A percentile compares a stretch with the other conserved stretches of the same genome.
These are phyloP conservation scores for Macropis europaea DNA, from an alignment of 2,888 invertebrate genomes.

Conservation along the genomic window DNA sequence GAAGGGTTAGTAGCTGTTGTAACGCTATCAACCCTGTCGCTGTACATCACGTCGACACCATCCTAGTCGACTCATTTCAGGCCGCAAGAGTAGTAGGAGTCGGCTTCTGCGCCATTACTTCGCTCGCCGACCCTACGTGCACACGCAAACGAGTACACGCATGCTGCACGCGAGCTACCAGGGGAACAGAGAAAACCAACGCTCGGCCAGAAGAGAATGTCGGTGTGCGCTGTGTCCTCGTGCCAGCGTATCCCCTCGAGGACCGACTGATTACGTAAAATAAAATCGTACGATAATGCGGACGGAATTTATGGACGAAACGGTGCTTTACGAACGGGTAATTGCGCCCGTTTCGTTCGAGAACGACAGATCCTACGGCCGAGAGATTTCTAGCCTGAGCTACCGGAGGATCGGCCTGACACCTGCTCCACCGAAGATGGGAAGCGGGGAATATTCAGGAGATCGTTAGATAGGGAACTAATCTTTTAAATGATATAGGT, in stretches of 20 bases:
- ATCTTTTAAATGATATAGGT: too few relatives aligned
- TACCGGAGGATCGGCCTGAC: too few relatives aligned
- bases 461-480: too few relatives aligned
- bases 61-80: constrained; percentile 77
- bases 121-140: constrained; percentile 60
- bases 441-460: too few relatives aligned
- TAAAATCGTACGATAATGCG: constrained; percentile 50
- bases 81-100: constrained; percentile 71
- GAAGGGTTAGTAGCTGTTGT: constrained; percentile 79
- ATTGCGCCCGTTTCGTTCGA: constrained; percentile 35
- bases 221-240: constrained; percentile 40
- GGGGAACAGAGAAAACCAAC: constrained; percentile 18
- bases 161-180: constrained; percentile 55
- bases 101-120: constrained; percentile 77
- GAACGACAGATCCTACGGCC: too few relatives aligned
- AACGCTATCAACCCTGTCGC: constrained; percentile 80
- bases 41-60: constrained; percentile 80
- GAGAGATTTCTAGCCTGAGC: too few relatives aligned
- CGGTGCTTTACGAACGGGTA: constrained; percentile 29
- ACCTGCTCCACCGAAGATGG: too few relatives aligned
- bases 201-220: constrained; percentile 8
- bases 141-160: constrained; percentile 56
- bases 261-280: constrained; percentile 59
- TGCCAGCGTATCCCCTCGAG: constrained; percentile 43
- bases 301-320: constrained; percentile 40